Evolutionary conservation across 2,888 invertebrate genomes (phyloP), one percentile per base, ranked within the genome.

Genomic region (Sesamia inferens): DNA sequence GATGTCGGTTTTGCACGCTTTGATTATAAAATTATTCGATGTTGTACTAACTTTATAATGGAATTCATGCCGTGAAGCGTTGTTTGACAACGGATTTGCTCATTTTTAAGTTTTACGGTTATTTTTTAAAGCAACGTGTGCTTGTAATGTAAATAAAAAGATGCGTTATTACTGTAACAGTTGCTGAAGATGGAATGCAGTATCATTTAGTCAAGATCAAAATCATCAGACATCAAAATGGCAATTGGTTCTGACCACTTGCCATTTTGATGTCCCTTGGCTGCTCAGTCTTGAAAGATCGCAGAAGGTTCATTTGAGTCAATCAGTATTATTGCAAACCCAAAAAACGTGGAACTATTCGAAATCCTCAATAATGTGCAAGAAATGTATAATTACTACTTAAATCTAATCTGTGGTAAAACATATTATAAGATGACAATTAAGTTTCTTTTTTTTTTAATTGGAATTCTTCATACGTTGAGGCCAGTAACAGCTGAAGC

Each of bases 11-110:
- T 89, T 88, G 84, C 84, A 84, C 83, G 88, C 84, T 87, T 85
- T 88, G 91, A 91, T 92, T 92, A 92, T 92, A 90, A 91, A 92
- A 93, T 92, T 90, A 89, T 88, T 83, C 85, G 39, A 76, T 87
- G 87, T 82, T 88, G 85, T 88, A 87, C 87, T 86, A 90, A 91
- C 90, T 92, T 92, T 78, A 84, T 90, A 88, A 91, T 90, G 89
- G 88, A 89, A 87, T 80, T 79, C 79, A 79, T 74, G 74, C 88
- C 89, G 86, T 88, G 88, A 84, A 64, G 84, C 86, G 83, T 64
- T 79, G 85, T 86, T 86, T 81, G 82, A 87, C 84, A 79, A 77
- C 68, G 84, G 79, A 81, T 85, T 79, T 79, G 81, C 88, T 63
- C 1, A 71, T 82, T 82, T 82, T 82, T 82, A 71, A 82, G 62